Evolutionary conservation across 2,797 vertebrate genomes (phyloP), one percentile per base, ranked within the genome.

Genomic region (Anisognathus igniventris): DNA sequence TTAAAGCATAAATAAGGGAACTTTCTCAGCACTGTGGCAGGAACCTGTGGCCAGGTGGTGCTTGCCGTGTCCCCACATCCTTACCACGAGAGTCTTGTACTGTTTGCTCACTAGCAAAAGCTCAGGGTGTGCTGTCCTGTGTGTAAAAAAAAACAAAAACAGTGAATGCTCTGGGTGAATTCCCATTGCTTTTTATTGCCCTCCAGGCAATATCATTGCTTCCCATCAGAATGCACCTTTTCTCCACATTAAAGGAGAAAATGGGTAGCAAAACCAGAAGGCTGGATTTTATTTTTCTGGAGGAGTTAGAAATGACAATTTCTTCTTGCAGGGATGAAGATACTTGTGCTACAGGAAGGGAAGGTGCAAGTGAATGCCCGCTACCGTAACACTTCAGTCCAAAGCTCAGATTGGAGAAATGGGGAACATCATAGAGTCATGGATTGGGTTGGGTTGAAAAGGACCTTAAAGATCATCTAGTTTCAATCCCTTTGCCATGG

Each of bases 1-100:
- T 82, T 91, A 88, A 58, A 87, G 40, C 16, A 9, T 72, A 88
- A 88, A 85, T 67, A 92, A 86, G 82, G 90, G 47, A 90, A 93
- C 88, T 92, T 95, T 90, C 96, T 74, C 93, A 86, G 66, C 66
- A 24, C 0, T 0, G 22, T 17, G 61, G 42, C 77, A 22, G 86
- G 40, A 62, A 5, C 17, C 0, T 73, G 68, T 27, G 53, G 30
- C 57, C 78, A 35, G 42, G 57, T 25, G 22, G 4, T 14, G 42
- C 58, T 88, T 17, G 1, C 57, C 0, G 0, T 68, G 82, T 71
- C 68, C 45, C 57, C 30, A 17, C 5, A 8, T 44, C 61, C 56
- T 64, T 7, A 5, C 42, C 90, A 65, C 0, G 0, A n/a, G 45
- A 50, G 44, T 11, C 42, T 47, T 8, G 2, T 25, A 6, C 48